Conservation (phyloP, 1,140 invertebrate genomes). For the Zaprionus capensis region DNA sequence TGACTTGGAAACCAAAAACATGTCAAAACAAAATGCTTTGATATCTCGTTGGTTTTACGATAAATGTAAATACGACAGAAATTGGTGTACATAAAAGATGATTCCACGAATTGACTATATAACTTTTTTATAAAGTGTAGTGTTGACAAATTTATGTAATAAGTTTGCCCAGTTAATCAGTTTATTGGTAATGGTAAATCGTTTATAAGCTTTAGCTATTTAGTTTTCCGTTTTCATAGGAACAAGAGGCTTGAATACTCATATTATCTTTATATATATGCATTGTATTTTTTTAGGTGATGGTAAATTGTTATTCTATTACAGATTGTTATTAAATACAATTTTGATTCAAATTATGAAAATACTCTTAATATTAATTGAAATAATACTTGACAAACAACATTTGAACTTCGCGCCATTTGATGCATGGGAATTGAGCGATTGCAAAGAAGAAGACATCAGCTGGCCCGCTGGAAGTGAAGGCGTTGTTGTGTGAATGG, state of each 20-base stretch:
- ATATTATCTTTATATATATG: no score
- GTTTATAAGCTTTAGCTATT: no score
- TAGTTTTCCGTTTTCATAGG: no score
- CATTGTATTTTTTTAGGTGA: no score
- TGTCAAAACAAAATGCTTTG: constrained; percentile 64
- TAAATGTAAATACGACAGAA: constrained; percentile 71
- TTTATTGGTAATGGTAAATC: background rate
- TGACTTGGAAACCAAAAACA: constrained; percentile 47
- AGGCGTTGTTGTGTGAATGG: constrained; percentile 34
- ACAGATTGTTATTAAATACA: no score
- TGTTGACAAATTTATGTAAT: background rate
- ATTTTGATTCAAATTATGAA: no score
- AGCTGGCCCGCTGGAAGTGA: constrained; percentile 16
- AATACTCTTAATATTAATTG: no score
- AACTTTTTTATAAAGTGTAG: no score
- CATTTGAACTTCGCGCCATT: constrained; percentile 13
- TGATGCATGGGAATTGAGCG: background rate
- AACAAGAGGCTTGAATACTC: background rate
- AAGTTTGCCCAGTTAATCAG: background rate
- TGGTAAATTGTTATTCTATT: no score
- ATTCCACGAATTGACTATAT: no score
- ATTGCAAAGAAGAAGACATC: constrained; percentile 27
- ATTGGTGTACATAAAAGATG: constrained; percentile 59
- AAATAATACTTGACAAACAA: no score
- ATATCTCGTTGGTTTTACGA: constrained; percentile 74